Conservation (phyloP, 2,113 vertebrate species). For the Hirundichthys speculiger region DNA sequence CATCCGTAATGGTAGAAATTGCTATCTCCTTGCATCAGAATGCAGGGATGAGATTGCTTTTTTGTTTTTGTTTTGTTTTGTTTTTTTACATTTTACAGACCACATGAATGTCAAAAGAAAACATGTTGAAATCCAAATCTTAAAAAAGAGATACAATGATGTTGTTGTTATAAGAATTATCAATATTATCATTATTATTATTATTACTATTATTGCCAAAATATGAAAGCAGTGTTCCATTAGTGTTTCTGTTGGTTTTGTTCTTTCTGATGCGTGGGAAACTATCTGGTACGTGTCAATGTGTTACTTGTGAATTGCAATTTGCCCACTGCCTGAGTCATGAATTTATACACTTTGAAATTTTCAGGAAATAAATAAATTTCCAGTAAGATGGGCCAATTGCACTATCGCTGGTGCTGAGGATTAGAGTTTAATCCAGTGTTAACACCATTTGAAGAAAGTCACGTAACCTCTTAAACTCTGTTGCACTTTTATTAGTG, state of each 20-base stretch:
- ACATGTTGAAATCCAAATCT: conserved; percentile 54
- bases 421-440: too few species aligned
- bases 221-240: conserved; percentile 48
- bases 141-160: conserved; percentile 25
- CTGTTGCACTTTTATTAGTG: too few species aligned
- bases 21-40: conserved; percentile 23
- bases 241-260: conserved; percentile 48
- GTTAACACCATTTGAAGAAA: too few species aligned
- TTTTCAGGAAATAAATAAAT: too few species aligned
- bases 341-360: not conserved
- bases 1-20: conserved; percentile 20
- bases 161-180: too few species aligned
- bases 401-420: too few species aligned
- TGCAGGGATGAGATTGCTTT: conserved; percentile 21
- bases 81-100: conserved; percentile 79
- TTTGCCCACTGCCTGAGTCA: conserved; percentile 48
- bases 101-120: conserved; percentile 75
- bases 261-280: conserved; percentile 21
- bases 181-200: conserved; percentile 40
- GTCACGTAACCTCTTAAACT: too few species aligned
- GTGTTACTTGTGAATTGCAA: conserved; percentile 57
- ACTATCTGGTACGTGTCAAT: conserved; percentile 40
- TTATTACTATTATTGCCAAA: conserved; percentile 48
- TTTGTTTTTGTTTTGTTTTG: too few species aligned
- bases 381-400: too few species aligned